Percentiles rank a stretch among this genome's conserved stretches.
Evolutionary conservation across 2,888 invertebrate species (phyloP).

Genomic region (Pristionchus maxplancki): DNA sequence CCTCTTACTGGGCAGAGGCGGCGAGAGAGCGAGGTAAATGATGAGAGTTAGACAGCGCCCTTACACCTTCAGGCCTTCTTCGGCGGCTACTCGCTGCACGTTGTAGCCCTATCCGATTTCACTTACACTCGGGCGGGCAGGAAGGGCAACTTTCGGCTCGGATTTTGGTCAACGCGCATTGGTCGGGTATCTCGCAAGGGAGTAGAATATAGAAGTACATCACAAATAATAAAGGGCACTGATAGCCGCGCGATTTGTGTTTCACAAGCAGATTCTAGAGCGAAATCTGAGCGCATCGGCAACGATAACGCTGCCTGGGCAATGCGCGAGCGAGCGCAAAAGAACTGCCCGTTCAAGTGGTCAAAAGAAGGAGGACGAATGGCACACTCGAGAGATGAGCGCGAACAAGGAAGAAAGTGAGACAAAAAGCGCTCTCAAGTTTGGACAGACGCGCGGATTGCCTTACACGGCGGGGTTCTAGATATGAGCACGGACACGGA

Average conservation of each 20-base stretch:
- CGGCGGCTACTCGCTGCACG: not conserved
- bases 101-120: constrained; percentile 31
- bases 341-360: not conserved
- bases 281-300: not conserved
- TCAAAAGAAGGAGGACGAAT: not conserved
- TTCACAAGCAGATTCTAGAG: too few relatives aligned
- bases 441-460: not conserved
- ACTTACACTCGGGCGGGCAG: not conserved
- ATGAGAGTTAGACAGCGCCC: not conserved
- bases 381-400: not conserved
- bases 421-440: not conserved
- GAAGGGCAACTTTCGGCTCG: not conserved
- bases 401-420: not conserved
- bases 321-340: not conserved
- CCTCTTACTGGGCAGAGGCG: not conserved
- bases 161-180: not conserved
- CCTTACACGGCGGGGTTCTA: not conserved
- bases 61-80: constrained; percentile 7
- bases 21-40: not conserved
- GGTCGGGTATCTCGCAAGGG: not conserved
- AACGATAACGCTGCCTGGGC: not conserved
- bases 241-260: not conserved
- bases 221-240: not conserved
- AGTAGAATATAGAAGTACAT: not conserved
- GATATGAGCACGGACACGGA: not conserved